A percentile compares a stretch with the other conserved stretches of the same genome.
phyloP scores from a whole-genome alignment of 2,888 invertebrate species.

The Dryomyza anilis region DNA sequence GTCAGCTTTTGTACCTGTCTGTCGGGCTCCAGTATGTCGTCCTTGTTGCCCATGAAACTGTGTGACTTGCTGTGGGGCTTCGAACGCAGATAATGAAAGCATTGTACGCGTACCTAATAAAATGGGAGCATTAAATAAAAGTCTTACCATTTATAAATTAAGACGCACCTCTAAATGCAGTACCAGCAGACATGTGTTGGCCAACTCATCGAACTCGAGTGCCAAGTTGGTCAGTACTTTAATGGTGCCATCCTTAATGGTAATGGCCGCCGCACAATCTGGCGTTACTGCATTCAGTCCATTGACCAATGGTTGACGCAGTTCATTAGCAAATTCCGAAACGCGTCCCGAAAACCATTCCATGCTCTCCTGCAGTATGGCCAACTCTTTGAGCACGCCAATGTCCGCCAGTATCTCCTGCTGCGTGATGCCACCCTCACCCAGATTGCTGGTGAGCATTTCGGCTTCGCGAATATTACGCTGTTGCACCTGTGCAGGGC shows the following conservation, averaged over 20 bases:
- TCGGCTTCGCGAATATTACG: conserved; percentile 88
- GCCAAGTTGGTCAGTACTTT: conserved; percentile 74
- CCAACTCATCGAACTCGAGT: conserved; percentile 83
- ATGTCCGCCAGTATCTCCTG: conserved; percentile 88
- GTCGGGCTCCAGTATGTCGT: conserved; percentile 78
- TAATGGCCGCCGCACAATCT: conserved; percentile 51
- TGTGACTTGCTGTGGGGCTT: conserved; percentile 51
- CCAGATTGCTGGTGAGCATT: conserved; percentile 88
- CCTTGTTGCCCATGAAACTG: conserved; percentile 62
- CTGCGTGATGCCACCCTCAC: conserved; percentile 82
- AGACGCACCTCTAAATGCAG: conserved; percentile 83
- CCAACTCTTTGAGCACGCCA: conserved; percentile 80
- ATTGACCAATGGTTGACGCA: conserved; percentile 64
- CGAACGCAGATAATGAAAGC: conserved; percentile 87
- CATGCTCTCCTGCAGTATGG: conserved; percentile 90
- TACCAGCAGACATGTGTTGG: conserved; percentile 88
- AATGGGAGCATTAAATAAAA: neutral
- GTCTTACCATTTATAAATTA: neutral
- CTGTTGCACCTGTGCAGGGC: conserved; percentile 77
- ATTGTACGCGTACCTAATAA: conserved; percentile 82
- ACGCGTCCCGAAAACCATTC: conserved; percentile 81
- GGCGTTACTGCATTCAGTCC: conserved; percentile 48
- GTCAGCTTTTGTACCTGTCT: conserved; percentile 78
- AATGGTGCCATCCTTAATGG: conserved; percentile 66
- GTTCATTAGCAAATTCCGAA: conserved; percentile 65